Percentiles rank a stretch among this genome's conserved stretches.
Evolutionary conservation across 1,140 invertebrate species (phyloP).

Genomic region (Cepaea nemoralis): DNA sequence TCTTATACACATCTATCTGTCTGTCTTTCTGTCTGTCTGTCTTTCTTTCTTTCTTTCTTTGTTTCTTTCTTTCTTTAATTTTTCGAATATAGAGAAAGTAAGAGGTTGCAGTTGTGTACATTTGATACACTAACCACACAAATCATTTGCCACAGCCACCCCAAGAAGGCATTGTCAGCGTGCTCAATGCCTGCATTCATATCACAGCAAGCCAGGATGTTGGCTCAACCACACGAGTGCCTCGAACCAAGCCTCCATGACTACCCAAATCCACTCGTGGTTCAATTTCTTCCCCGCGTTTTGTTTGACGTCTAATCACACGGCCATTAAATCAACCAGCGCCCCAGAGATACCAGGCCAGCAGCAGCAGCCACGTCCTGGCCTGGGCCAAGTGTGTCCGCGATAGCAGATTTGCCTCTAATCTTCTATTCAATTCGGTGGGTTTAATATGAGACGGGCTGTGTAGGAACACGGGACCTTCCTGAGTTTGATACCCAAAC

Average conservation of each 20-base stretch:
- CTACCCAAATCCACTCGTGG: not conserved
- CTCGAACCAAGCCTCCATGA: not conserved
- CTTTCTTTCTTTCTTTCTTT: no score
- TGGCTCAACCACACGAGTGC: not conserved
- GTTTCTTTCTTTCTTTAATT: no score
- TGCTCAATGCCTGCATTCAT: not conserved
- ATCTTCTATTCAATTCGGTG: not conserved
- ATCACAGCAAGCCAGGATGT: not conserved
- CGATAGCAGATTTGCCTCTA: not conserved
- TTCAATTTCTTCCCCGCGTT: not conserved
- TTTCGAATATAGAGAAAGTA: no score
- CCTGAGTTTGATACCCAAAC: not conserved
- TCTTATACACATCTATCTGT: no score
- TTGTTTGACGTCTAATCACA: conserved; percentile 11
- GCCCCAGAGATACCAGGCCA: conserved; percentile 7
- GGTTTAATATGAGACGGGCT: not conserved
- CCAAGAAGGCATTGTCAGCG: no score
- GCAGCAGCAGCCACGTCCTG: not conserved
- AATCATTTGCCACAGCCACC: no score
- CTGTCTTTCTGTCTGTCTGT: no score
- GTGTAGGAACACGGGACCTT: not conserved
- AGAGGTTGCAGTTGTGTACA: no score
- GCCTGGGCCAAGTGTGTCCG: not conserved
- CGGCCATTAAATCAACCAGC: conserved; percentile 1
- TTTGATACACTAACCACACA: no score